Evolutionary conservation across 2,888 invertebrate genomes (phyloP), one percentile per base, ranked within the genome.

Genomic region (Nesidiocoris tenuis): DNA sequence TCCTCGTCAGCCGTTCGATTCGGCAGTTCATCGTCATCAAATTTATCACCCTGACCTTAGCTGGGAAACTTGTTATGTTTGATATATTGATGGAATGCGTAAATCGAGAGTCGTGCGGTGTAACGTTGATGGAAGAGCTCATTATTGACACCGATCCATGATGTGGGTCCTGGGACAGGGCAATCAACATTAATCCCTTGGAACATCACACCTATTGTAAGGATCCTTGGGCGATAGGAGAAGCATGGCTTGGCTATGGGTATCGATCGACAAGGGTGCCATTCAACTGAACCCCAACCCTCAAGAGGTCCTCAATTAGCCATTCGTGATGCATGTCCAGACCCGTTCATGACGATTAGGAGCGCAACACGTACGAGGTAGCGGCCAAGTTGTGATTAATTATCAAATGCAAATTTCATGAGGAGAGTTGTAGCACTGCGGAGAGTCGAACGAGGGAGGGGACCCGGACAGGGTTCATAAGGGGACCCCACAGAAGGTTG

Each of bases 401-500:
- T 70, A 70, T 25, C 70, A 70, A 70, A 70, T 70, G 70, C 39
- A 70, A 70, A 70, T 70, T 70, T 70, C 70, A 70, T 59, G 59
- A 63, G 22, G 21, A 17, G 21, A 12, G 39, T 7, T 39, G 39
- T 12, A 12, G 39, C 3, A 12, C 39, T 39, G 39, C 12, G 39
- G 3, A 39, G n/a, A n/a, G 7, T 59, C 59, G 59, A 5, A 59
- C 17, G 18, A 59, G 17, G 59, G n/a, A 7, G 18, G 25, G 39
- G 2, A 39, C 12, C 39, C 19, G 65, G 39, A 65, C 18, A 17
- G 54, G 59, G 70, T 59, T 70, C 70, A 59, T 39, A 57, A 70
- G 67, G 67, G 22, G 9, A 21, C 55, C 39, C 12, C 39, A 39
- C 5, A 16, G 54, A 25, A 59, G 24, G 2, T 70, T 70, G 70